These are phyloP conservation scores for Paramormyrops kingsleyae DNA, from an alignment of 2,113 vertebrate genomes.

Conservation along the genomic window DNA sequence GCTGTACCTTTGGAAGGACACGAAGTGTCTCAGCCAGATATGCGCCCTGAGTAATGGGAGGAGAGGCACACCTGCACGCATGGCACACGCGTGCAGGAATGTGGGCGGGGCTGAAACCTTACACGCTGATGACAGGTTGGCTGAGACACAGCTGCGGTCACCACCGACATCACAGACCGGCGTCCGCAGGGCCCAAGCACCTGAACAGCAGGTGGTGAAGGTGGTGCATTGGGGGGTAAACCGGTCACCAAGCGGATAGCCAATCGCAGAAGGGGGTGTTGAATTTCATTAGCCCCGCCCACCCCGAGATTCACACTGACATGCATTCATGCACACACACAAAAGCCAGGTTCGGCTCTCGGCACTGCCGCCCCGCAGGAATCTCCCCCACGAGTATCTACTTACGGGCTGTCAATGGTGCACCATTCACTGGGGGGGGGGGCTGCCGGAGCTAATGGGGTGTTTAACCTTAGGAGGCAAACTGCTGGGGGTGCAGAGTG, in stretches of 20 bases:
- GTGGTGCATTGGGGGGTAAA: neutral
- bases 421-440: neutral
- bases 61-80: neutral
- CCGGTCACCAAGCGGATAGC: neutral
- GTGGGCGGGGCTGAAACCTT: neutral
- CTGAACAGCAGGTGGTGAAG: neutral
- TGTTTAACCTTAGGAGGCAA: neutral
- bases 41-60: neutral
- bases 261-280: neutral
- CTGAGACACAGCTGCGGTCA: neutral
- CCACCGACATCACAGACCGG: neutral
- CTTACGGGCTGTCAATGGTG: neutral
- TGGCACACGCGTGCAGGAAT: neutral
- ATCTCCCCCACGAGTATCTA: constrained; percentile 11
- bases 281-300: neutral
- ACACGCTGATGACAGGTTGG: neutral
- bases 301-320: neutral
- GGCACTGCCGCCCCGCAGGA: neutral
- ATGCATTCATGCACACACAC: neutral
- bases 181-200: neutral
- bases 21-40: neutral
- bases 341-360: neutral
- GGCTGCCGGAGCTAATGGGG: neutral
- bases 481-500: neutral
- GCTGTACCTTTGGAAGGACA: neutral